Percentiles rank a stretch among this genome's conserved stretches.
phyloP scores from a whole-genome alignment of 2,888 invertebrate species.

The Melitaea athalia region DNA sequence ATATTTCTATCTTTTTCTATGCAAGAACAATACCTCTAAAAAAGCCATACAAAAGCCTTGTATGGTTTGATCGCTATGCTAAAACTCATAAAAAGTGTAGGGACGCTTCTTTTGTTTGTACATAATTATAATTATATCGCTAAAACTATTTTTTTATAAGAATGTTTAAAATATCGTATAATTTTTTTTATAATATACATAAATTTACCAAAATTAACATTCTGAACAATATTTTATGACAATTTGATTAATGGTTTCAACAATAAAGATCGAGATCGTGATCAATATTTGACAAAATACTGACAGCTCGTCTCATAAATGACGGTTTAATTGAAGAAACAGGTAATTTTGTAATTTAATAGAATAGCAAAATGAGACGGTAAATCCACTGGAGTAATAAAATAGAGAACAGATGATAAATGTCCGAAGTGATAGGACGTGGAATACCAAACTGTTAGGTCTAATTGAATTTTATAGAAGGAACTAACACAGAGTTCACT shows the following conservation, averaged over 20 bases:
- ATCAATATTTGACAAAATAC: constrained; percentile 1
- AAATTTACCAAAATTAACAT: not conserved
- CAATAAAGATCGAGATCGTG: not conserved
- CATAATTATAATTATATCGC: too few species aligned
- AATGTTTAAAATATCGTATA: too few species aligned
- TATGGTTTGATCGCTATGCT: too few species aligned
- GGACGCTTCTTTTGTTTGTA: too few species aligned
- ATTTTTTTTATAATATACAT: too few species aligned
- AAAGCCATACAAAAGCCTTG: too few species aligned
- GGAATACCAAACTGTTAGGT: constrained; percentile 28
- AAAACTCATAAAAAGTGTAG: too few species aligned
- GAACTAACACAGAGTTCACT: constrained; percentile 23
- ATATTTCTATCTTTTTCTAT: too few species aligned
- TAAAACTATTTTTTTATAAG: too few species aligned
- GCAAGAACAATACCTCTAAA: too few species aligned
- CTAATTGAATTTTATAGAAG: constrained; percentile 21
- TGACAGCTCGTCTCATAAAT: not conserved
- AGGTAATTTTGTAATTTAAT: constrained; percentile 17
- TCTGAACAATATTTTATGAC: not conserved
- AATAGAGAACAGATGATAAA: constrained; percentile 28
- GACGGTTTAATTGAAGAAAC: constrained; percentile 14
- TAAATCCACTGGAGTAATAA: constrained; percentile 22
- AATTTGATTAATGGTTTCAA: not conserved
- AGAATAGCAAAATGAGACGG: constrained; percentile 9
- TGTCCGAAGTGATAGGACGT: constrained; percentile 19